Base-by-base conservation (phyloP, 2,888 invertebrate genomes). In the Laspeyria flexula region DNA sequence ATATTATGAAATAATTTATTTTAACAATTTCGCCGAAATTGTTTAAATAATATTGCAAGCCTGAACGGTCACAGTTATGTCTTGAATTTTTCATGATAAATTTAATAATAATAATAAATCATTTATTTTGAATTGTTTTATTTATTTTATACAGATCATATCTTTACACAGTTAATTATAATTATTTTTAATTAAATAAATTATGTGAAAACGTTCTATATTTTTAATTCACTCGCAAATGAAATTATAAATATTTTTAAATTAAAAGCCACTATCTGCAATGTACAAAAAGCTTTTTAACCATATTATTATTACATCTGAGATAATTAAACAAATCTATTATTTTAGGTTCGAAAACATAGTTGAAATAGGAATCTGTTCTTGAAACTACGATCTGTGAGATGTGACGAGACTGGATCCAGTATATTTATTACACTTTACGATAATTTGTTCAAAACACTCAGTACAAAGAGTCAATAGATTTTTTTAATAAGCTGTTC, bases 401-500 rank as follows among this genome's bases (percentile, higher is more conserved):
- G 1, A 25, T 1, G 7, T 25, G 7, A 25, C 25, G 1, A 25
- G 1, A 25, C 25, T 4, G 7, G 25, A 7, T 7, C 25, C 6
- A 3, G 31, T 31, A 13, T 31, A 16, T 37, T 21, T 37, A 37
- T 21, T 30, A 45, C 27, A 43, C 23, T 15, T 43, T 50, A 23
- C 38, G 43, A 42, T 71, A 75, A 80, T 77, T 76, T 69, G 51
- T 67, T 65, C 61, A 64, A 73, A 80, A 80, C 71, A 77, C 65
- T 65, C 68, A 56, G 68, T 74, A 73, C 75, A 79, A 73, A 77
- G 75, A 86, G 87, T 88, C 88, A 86, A 91, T 90, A 88, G 79
- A 85, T 83, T 85, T 88, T 82, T 86, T 85, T 53, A 65, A 77
- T 85, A 86, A 89, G 81, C 86, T 82, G 80, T 90, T 92, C 91